A percentile compares a stretch with the other conserved stretches of the same genome.
phyloP scores from a whole-genome alignment of 2,797 vertebrate genomes.

The Eremophila alpestris region DNA sequence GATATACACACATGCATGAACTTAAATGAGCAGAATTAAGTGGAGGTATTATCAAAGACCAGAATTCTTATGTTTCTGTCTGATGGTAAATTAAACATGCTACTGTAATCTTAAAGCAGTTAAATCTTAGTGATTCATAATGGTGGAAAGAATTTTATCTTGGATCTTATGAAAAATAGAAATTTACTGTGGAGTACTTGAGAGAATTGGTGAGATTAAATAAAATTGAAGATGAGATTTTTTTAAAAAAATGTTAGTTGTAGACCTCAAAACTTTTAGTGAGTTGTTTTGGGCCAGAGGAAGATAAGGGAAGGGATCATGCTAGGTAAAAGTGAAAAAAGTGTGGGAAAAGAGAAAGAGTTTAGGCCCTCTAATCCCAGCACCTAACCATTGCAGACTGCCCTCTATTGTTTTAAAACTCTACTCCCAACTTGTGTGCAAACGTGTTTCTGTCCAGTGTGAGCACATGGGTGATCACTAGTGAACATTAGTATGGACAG shows the following conservation, averaged over 20 bases:
- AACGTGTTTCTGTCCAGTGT: neutral
- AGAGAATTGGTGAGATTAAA: neutral
- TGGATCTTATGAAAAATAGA: neutral
- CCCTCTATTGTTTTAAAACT: neutral
- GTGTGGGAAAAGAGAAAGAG: neutral
- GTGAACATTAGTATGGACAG: neutral
- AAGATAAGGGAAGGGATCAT: neutral
- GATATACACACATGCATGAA: fast-evolving
- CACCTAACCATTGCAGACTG: neutral
- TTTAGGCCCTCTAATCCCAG: neutral
- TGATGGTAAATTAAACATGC: neutral
- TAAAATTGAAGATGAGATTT: neutral
- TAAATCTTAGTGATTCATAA: neutral
- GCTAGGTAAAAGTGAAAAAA: neutral
- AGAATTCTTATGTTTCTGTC: neutral
- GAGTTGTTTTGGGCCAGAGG: neutral
- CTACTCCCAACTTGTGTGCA: neutral
- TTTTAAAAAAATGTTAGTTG: neutral
- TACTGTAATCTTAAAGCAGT: neutral
- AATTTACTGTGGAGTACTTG: neutral
- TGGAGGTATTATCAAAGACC: neutral
- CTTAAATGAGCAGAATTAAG: neutral
- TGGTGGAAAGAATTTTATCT: neutral
- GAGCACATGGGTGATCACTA: neutral
- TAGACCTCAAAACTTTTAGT: neutral